These are phyloP conservation scores for Parnassius orleans DNA, from an alignment of 2,888 invertebrate genomes.

Conservation along the genomic window DNA sequence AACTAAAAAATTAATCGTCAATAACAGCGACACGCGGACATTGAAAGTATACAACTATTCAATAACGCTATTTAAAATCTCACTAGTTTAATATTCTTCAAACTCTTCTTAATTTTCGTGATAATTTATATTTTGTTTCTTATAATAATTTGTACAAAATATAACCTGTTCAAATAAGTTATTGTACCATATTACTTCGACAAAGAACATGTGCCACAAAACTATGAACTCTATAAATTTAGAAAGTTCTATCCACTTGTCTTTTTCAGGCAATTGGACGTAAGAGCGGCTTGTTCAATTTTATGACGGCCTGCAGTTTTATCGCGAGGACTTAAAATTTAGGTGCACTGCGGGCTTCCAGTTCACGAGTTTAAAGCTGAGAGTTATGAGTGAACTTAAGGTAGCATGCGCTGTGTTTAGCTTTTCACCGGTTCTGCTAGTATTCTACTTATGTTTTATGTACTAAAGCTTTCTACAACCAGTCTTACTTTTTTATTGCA, in stretches of 20 bases:
- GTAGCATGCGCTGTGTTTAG: slow-evolving; percentile 3
- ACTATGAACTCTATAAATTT: slow-evolving; percentile 15
- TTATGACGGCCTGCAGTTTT: slow-evolving; percentile 22
- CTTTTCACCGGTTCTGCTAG: neutral
- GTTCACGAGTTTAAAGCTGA: slow-evolving; percentile 4
- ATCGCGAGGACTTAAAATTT: slow-evolving; percentile 16
- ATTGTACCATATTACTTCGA: no score
- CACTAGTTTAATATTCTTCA: no score
- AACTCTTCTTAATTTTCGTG: no score
- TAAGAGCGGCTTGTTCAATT: slow-evolving; percentile 17
- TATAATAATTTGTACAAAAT: no score
- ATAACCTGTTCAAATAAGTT: no score
- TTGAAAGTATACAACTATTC: no score
- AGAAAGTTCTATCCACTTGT: slow-evolving; percentile 21
- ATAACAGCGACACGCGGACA: no score
- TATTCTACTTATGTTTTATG: slow-evolving; percentile 1
- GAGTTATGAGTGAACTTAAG: slow-evolving; percentile 21
- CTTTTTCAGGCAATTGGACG: slow-evolving; percentile 23
- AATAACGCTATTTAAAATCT: no score
- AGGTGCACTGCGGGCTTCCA: slow-evolving; percentile 14
- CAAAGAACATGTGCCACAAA: neutral
- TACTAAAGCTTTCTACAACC: neutral
- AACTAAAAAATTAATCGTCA: no score
- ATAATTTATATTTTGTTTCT: no score
- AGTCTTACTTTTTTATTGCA: neutral